Percentiles rank a stretch among this genome's conserved stretches.
Evolutionary conservation across 2,113 vertebrate species (phyloP).

Genomic region (Strix uralensis): DNA sequence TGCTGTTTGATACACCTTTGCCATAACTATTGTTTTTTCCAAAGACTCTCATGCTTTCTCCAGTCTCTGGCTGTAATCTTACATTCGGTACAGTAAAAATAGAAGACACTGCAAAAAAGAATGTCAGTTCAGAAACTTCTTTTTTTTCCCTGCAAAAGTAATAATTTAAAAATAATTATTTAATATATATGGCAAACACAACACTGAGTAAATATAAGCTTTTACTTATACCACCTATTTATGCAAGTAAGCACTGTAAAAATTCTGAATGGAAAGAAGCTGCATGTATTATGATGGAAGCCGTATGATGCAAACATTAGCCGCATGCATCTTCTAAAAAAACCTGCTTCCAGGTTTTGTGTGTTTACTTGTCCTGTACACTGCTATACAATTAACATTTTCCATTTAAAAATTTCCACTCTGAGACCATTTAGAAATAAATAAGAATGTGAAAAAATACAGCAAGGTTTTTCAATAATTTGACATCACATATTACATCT

Average conservation of each 20-base stretch:
- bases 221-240: neutral
- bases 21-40: slow-evolving; percentile 88
- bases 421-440: neutral
- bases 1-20: slow-evolving; percentile 87
- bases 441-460: neutral
- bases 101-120: slow-evolving; percentile 86
- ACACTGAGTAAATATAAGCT: neutral
- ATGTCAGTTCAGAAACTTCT: neutral
- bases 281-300: neutral
- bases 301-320: neutral
- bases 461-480: neutral
- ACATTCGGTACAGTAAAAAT: slow-evolving; percentile 92
- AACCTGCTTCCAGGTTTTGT: neutral
- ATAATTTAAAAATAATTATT: neutral
- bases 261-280: neutral
- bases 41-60: slow-evolving; percentile 88
- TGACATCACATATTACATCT: neutral
- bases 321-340: neutral
- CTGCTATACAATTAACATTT: neutral
- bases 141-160: neutral
- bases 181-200: neutral
- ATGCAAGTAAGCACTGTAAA: neutral
- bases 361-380: neutral
- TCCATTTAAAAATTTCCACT: neutral
- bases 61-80: slow-evolving; percentile 89